Conservation (phyloP, 2,797 vertebrate genomes). For the Enteromius mattozi region DNA sequence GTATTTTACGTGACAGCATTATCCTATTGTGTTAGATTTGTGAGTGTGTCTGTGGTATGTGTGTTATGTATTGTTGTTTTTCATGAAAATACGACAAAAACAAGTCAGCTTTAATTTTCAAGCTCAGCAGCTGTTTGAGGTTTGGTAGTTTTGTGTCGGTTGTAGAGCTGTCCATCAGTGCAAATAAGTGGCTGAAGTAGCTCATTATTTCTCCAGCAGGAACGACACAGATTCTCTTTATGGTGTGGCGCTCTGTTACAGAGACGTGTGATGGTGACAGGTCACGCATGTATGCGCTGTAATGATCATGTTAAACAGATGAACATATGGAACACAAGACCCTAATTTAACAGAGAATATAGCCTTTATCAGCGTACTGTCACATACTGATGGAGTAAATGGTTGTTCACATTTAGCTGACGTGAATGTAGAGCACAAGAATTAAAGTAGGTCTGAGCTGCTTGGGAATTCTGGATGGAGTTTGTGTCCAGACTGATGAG, state of each 20-base stretch:
- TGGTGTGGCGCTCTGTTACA: not conserved
- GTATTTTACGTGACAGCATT: not conserved
- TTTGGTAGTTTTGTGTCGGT: not conserved
- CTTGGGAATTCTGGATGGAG: not conserved
- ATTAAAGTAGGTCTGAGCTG: constrained; percentile 6
- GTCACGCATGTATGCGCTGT: constrained; percentile 8
- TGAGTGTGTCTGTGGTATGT: not conserved
- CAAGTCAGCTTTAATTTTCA: constrained; percentile 43
- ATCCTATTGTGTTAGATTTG: not conserved
- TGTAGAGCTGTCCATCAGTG: constrained; percentile 33
- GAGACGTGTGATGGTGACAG: constrained; percentile 18
- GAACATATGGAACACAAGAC: not conserved
- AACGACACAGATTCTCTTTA: constrained; percentile 4
- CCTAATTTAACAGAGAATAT: not conserved
- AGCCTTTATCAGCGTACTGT: not conserved
- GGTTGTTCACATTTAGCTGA: constrained; percentile 8
- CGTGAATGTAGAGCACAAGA: not conserved
- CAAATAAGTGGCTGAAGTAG: constrained; percentile 11
- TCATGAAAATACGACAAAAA: not conserved
- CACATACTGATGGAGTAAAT: not conserved
- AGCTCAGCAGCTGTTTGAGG: constrained; percentile 11
- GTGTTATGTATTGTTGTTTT: not conserved
- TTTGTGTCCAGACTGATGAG: constrained; percentile 12
- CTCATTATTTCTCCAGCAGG: constrained; percentile 30
- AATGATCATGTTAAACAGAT: constrained; percentile 3